A percentile compares a stretch with the other conserved stretches of the same genome.
Conservation (phyloP, 1,140 invertebrate genomes). For the Drosophila truncata region DNA sequence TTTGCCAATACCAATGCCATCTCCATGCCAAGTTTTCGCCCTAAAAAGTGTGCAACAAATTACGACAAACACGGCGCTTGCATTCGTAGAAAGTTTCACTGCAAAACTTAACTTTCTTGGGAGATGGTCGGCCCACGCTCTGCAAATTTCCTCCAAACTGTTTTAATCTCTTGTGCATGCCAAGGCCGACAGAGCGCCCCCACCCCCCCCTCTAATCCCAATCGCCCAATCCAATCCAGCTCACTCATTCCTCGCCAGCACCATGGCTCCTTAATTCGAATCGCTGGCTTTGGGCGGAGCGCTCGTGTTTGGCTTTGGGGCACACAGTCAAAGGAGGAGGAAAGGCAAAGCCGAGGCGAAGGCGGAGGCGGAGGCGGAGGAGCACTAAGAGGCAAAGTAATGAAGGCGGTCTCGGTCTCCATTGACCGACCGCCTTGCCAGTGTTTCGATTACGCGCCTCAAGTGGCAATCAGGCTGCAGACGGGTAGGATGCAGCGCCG, state of each 20-base stretch:
- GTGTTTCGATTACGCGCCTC: constrained; percentile 71
- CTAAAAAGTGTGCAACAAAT: constrained; percentile 50
- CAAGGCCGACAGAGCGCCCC: constrained; percentile 19
- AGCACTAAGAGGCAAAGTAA: constrained; percentile 52
- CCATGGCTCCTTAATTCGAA: constrained; percentile 36
- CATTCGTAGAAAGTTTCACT: constrained; percentile 54
- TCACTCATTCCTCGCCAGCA: not conserved
- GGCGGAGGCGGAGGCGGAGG: not conserved
- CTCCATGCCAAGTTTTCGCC: constrained; percentile 1
- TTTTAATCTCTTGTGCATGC: constrained; percentile 65
- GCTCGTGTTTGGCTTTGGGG: constrained; percentile 38
- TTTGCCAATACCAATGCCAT: not conserved
- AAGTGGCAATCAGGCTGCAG: constrained; percentile 51
- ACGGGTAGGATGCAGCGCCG: constrained; percentile 34
- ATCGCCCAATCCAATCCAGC: not conserved
- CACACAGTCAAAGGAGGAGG: constrained; percentile 12
- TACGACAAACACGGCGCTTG: constrained; percentile 43
- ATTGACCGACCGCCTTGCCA: constrained; percentile 63
- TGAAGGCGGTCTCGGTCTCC: constrained; percentile 53
- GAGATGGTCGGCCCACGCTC: constrained; percentile 22
- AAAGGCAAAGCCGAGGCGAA: not conserved
- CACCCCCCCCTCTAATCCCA: not conserved
- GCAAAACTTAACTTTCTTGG: constrained; percentile 56
- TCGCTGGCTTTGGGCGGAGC: constrained; percentile 32
- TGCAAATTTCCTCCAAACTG: constrained; percentile 36